Percentiles rank a stretch among this genome's conserved stretches.
Conservation (phyloP, 2,888 invertebrate species). For the Yponomeuta plumbellus region DNA sequence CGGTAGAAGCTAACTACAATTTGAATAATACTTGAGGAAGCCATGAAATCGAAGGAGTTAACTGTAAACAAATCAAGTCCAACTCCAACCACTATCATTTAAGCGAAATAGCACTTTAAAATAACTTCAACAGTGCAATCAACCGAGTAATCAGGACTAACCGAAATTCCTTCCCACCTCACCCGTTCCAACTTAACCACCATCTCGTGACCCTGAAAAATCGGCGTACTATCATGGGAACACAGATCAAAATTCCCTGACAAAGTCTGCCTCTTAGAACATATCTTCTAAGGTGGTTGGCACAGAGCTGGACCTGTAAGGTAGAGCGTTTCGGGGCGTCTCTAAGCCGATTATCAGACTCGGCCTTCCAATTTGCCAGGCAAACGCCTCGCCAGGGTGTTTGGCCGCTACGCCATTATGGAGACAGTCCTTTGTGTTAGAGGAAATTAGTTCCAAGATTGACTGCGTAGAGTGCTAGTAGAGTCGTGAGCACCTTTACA, state of each 20-base stretch:
- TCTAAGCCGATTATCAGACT: slow-evolving; percentile 52
- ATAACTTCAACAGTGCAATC: slow-evolving; percentile 1
- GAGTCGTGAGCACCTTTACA: too few relatives aligned
- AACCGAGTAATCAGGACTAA: slow-evolving; percentile 8
- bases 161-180: neutral
- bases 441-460: neutral
- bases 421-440: neutral
- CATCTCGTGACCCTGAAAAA: neutral
- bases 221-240: neutral
- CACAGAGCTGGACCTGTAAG: slow-evolving; percentile 2
- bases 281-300: neutral
- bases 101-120: neutral
- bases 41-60: too few relatives aligned
- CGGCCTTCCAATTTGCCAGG: slow-evolving; percentile 54
- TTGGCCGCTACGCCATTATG: slow-evolving; percentile 21
- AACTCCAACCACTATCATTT: neutral
- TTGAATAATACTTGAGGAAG: too few relatives aligned
- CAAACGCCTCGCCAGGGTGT: slow-evolving; percentile 50
- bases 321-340: slow-evolving; percentile 22
- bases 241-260: neutral
- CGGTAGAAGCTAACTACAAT: too few relatives aligned
- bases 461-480: too few relatives aligned
- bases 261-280: neutral
- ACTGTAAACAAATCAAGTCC: neutral
- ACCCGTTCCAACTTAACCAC: neutral